A percentile compares a stretch with the other conserved stretches of the same genome.
phyloP scores from a whole-genome alignment of 1,140 invertebrate genomes.

The Acromyrmex echinatior region DNA sequence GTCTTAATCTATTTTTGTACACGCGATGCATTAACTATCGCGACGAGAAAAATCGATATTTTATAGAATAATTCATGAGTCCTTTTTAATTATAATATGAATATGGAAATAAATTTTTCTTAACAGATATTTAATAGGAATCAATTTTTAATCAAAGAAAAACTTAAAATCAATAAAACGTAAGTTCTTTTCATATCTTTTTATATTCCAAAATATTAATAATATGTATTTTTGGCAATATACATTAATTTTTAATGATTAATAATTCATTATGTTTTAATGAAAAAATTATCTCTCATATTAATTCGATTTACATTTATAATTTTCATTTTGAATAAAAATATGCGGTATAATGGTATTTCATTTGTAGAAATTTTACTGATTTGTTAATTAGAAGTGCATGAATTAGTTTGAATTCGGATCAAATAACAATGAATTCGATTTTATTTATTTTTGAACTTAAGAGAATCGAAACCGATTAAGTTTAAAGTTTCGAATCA shows the following conservation, averaged over 20 bases:
- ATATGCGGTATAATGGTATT: no score
- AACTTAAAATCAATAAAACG: neutral
- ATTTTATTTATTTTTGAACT: no score
- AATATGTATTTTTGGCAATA: neutral
- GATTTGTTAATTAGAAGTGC: no score
- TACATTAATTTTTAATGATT: neutral
- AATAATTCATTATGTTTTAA: no score
- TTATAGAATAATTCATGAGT: conserved; percentile 13
- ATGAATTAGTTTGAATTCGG: no score
- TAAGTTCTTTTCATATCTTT: neutral
- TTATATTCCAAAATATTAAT: neutral
- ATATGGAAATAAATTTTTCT: neutral
- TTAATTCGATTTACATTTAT: no score
- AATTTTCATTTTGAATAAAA: no score
- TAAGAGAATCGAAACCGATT: no score
- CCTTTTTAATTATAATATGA: neutral
- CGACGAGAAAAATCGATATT: neutral
- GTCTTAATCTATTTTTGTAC: conserved; percentile 23
- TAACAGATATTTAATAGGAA: neutral
- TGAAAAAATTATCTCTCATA: no score
- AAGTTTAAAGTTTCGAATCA: no score
- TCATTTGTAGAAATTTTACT: no score
- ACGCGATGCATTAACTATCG: conserved; percentile 2
- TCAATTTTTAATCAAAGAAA: neutral
- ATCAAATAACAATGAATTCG: no score